Percentiles rank a stretch among this genome's conserved stretches.
phyloP scores from a whole-genome alignment of 2,888 invertebrate genomes.

The Abrostola tripartita region DNA sequence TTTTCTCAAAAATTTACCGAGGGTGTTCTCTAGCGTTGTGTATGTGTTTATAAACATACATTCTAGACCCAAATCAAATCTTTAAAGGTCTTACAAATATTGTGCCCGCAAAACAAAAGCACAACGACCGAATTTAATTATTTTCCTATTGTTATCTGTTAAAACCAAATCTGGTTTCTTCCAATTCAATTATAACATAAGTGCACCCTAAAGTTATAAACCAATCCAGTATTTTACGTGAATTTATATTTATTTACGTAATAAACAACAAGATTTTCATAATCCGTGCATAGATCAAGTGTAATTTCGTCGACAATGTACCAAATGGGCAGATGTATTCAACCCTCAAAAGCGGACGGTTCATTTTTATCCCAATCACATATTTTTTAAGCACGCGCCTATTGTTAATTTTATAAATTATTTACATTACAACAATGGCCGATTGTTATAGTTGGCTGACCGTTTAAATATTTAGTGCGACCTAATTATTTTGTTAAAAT shows the following conservation, averaged over 20 bases:
- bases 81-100: not conserved
- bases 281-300: conserved; percentile 52
- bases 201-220: conserved; percentile 24
- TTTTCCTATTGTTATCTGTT: not conserved
- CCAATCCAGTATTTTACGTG: conserved; percentile 15
- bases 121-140: not conserved
- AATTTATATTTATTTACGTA: conserved; percentile 50
- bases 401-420: conserved; percentile 74
- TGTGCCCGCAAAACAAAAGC: not conserved
- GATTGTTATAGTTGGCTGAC: conserved; percentile 70
- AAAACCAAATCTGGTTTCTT: conserved; percentile 3
- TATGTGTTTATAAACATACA: no score
- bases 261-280: conserved; percentile 52
- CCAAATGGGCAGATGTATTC: conserved; percentile 67
- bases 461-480: conserved; percentile 73
- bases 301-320: conserved; percentile 30
- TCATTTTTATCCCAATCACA: conserved; percentile 68
- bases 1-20: no score
- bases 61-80: not conserved
- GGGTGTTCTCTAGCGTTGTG: no score
- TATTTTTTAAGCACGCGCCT: conserved; percentile 73
- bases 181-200: conserved; percentile 4
- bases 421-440: conserved; percentile 72
- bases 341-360: conserved; percentile 64
- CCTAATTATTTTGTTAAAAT: conserved; percentile 84